Evolutionary conservation across 2,888 invertebrate species (phyloP).

Genomic region (Polyommatus iphigenia): DNA sequence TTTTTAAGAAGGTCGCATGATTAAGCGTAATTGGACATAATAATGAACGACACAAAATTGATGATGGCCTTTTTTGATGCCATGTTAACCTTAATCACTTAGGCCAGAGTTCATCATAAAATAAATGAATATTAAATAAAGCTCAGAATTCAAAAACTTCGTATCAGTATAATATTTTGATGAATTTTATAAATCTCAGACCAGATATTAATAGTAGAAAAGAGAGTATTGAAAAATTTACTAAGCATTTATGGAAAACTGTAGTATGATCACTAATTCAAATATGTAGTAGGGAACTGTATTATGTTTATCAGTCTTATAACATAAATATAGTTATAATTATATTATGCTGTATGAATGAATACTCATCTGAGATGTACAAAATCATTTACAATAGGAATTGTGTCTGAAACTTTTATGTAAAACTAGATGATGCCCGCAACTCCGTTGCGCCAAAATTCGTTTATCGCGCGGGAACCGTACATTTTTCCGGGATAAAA

Average conservation of each 20-base stretch:
- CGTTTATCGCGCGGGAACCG: too few species aligned
- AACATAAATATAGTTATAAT: not conserved
- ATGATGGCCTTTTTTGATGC: not conserved
- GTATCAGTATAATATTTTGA: not conserved
- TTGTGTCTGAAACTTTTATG: not conserved
- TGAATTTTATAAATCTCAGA: slow-evolving; percentile 1
- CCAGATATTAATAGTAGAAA: not conserved
- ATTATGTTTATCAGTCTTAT: not conserved
- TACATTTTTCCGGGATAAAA: too few species aligned
- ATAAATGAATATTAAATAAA: not conserved
- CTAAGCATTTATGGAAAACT: not conserved
- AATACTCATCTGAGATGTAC: not conserved
- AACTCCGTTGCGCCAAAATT: too few species aligned
- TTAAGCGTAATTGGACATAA: slow-evolving; percentile 20
- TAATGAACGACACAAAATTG: slow-evolving; percentile 16
- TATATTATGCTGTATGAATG: not conserved
- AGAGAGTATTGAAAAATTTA: not conserved
- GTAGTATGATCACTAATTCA: not conserved
- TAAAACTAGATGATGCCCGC: not conserved
- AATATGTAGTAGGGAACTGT: not conserved
- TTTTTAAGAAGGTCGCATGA: slow-evolving; percentile 18
- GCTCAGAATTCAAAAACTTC: not conserved
- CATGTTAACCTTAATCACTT: slow-evolving; percentile 2
- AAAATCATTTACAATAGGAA: not conserved
- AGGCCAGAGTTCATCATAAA: not conserved